phyloP scores from a whole-genome alignment of 1,140 invertebrate species.

The Apis florea region DNA sequence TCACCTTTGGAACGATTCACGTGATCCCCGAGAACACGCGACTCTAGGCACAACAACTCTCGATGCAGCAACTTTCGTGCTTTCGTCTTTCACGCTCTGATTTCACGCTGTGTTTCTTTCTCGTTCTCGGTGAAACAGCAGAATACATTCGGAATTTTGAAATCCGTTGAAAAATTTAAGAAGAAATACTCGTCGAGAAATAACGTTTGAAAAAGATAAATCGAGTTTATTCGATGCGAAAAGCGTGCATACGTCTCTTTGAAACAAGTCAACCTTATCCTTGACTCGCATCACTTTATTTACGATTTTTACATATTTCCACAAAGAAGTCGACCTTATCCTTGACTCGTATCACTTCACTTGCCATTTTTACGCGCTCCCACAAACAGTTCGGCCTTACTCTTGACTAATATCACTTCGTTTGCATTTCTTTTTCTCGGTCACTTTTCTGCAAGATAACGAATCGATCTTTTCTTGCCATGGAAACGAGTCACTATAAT shows the following conservation, averaged over 20 bases:
- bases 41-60: background rate
- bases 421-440: no score
- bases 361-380: background rate
- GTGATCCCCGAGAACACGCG: conserved; percentile 37
- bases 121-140: background rate
- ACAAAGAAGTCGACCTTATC: background rate
- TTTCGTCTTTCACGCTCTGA: background rate
- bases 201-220: no score
- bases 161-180: no score
- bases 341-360: background rate
- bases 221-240: no score
- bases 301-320: background rate
- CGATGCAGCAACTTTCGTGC: background rate
- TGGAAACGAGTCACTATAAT: no score
- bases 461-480: no score
- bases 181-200: no score
- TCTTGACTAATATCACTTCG: no score
- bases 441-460: no score
- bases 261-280: background rate
- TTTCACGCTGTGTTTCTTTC: background rate
- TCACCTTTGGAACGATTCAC: conserved; percentile 36
- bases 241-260: background rate
- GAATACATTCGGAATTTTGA: background rate
- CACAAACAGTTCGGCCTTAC: no score
- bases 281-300: background rate